These are phyloP conservation scores for Junco hyemalis DNA, from an alignment of 2,113 vertebrate species.

Conservation along the genomic window DNA sequence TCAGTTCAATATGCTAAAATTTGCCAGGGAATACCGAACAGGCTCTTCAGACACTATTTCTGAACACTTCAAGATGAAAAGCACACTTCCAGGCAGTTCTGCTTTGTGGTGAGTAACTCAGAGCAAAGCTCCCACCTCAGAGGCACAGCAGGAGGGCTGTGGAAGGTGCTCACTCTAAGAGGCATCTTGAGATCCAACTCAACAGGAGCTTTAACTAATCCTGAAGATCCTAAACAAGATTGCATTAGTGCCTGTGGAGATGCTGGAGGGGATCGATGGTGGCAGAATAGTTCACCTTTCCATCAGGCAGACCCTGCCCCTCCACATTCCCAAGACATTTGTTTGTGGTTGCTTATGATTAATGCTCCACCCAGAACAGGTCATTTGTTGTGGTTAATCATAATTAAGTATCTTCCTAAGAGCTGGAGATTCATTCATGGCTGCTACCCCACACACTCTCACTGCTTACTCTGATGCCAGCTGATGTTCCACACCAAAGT, in stretches of 20 bases:
- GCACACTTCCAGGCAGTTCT: background rate
- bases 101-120: background rate
- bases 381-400: conserved; percentile 56
- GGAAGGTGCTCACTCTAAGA: background rate
- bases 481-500: background rate
- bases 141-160: background rate
- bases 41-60: background rate
- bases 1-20: background rate
- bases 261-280: background rate
- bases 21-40: background rate
- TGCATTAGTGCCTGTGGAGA: background rate
- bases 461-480: background rate
- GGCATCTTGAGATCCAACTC: background rate
- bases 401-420: conserved; percentile 42
- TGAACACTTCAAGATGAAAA: background rate
- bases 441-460: conserved; percentile 23
- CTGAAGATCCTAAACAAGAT: background rate
- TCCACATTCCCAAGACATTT: conserved; percentile 40
- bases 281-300: background rate
- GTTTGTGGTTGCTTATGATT: conserved; percentile 12
- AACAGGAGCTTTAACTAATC: background rate
- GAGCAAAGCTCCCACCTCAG: background rate
- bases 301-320: background rate
- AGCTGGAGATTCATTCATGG: conserved; percentile 29
- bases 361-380: conserved; percentile 20